Percentiles rank a stretch among this genome's conserved stretches.
phyloP scores from a whole-genome alignment of 2,797 vertebrate species.

The Lutjanus campechanus region DNA sequence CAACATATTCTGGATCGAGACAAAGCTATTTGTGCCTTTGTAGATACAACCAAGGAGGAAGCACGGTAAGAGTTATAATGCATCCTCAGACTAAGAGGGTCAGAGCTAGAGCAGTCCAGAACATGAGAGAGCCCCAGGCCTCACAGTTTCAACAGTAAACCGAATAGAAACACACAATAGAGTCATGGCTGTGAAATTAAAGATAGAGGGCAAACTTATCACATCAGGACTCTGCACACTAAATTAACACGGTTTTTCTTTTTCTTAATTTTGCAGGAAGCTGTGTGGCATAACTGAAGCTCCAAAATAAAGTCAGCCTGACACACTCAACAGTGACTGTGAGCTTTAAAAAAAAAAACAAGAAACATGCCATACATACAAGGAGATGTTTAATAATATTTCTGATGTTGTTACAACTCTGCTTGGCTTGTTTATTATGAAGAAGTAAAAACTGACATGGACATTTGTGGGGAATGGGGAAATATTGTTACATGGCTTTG shows the following conservation, averaged over 20 bases:
- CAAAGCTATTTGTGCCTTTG: conserved; percentile 76
- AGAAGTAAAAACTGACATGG: background rate
- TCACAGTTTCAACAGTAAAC: background rate
- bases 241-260: conserved; percentile 13
- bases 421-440: background rate
- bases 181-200: background rate
- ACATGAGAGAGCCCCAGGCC: background rate
- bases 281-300: conserved; percentile 60
- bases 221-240: background rate
- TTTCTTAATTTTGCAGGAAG: conserved; percentile 66
- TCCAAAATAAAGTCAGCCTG: conserved; percentile 33
- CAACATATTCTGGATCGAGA: conserved; percentile 78
- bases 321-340: background rate
- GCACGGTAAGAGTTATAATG: conserved; percentile 72
- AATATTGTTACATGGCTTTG: background rate
- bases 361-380: too few species aligned
- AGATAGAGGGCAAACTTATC: background rate
- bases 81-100: background rate
- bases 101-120: background rate
- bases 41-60: conserved; percentile 69
- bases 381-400: background rate
- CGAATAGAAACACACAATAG: background rate
- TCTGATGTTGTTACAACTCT: background rate
- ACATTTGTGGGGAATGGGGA: background rate
- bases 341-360: background rate